Evolutionary conservation across 1,140 invertebrate genomes (phyloP), one percentile per base, ranked within the genome.

Genomic region (Drosophila simulans): DNA sequence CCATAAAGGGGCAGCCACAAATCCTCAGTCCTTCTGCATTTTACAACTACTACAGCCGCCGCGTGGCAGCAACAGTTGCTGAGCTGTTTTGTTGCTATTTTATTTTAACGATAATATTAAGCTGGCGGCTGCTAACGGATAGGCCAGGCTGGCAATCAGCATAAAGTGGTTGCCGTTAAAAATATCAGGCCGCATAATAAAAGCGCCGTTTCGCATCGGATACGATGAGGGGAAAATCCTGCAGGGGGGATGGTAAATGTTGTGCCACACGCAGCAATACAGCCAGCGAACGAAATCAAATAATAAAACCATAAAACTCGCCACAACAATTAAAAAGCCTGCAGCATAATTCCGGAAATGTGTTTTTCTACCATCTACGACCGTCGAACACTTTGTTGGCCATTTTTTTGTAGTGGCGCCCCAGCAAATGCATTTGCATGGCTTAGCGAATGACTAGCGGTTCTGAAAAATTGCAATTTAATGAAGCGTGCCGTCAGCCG

Each of bases 121-220:
- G 77, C 68, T 64, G 53, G 78, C 17, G 65, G 51, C 78, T 65
- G 63, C 69, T 45, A 69, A 15, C 43, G 53, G 43, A 52, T 49
- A 51, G 59, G 40, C 45, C 60, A 40, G 64, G 35, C 68, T 63
- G 82, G 83, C 83, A 86, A 86, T 86, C 83, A 88, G 83, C 83
- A 86, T 86, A 86, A 86, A 86, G 83, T 86, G 83, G 83, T 83
- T 79, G 75, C 75, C 75, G 88, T 86, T 86, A 88, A 88, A 88
- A 86, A 88, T 86, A 88, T 86, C 83, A 86, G 76, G 84, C 70
- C 83, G 79, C 71, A 83, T 82, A 88, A 86, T 86, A 86, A 86
- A 86, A 86, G 22, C 59, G 79, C 53, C 63, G 55, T 76, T 86
- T 58, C 83, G 39, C 77, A 85, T 34, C 80, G 81, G 81, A 85